phyloP scores from a whole-genome alignment of 2,797 vertebrate species.

The Triplophysa bombifrons region DNA sequence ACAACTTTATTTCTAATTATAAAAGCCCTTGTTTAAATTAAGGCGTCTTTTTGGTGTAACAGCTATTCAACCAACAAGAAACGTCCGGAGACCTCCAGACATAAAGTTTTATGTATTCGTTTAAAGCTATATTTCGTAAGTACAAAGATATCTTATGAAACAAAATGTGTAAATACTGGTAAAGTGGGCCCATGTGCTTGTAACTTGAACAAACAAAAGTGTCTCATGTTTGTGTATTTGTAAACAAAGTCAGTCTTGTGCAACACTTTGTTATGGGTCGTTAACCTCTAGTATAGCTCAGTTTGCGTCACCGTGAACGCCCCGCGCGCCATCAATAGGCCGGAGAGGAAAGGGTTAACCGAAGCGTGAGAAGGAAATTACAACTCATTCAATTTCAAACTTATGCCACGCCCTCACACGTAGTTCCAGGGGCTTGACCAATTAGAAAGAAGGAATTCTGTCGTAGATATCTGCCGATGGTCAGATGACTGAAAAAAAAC shows the following conservation, averaged over 20 bases:
- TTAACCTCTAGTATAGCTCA: not conserved
- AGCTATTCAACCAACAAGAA: too few species aligned
- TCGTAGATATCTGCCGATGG: constrained; percentile 79
- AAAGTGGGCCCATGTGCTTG: not conserved
- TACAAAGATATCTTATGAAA: too few species aligned
- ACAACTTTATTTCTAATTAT: not conserved
- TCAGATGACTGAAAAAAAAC: constrained; percentile 79
- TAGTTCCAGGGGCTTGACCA: constrained; percentile 82
- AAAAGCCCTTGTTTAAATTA: not conserved
- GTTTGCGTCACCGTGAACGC: constrained; percentile 5
- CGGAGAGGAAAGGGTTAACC: constrained; percentile 25
- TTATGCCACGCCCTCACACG: constrained; percentile 72
- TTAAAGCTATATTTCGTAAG: not conserved
- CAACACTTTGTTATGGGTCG: not conserved
- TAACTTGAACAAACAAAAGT: not conserved
- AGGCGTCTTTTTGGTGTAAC: too few species aligned
- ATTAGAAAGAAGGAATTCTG: constrained; percentile 63
- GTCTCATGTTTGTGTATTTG: constrained; percentile 6
- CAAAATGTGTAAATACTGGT: too few species aligned
- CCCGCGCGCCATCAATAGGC: not conserved
- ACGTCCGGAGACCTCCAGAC: too few species aligned
- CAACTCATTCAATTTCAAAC: constrained; percentile 68
- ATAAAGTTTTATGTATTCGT: not conserved
- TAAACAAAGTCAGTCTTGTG: constrained; percentile 26
- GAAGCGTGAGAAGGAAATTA: constrained; percentile 58